phyloP scores from a whole-genome alignment of 2,888 invertebrate species.

The Arge pagana region DNA sequence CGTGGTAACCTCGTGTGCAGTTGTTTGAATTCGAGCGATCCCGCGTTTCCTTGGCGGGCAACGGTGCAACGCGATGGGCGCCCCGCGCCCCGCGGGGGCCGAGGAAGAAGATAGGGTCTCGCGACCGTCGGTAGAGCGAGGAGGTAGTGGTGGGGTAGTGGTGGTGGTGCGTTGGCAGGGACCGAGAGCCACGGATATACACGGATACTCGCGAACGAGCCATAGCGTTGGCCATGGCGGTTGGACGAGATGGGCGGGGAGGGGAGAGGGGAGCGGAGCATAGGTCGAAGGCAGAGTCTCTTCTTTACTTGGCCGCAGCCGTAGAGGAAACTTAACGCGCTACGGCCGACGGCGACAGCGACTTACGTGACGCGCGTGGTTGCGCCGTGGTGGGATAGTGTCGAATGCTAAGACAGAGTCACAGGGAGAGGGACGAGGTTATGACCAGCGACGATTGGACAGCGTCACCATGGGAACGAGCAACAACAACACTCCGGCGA shows the following conservation, averaged over 20 bases:
- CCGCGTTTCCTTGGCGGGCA: slow-evolving; percentile 56
- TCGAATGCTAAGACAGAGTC: background rate
- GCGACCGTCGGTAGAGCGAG: slow-evolving; percentile 14
- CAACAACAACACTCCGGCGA: slow-evolving; percentile 53
- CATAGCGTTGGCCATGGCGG: no score
- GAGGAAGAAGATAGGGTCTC: slow-evolving; percentile 17
- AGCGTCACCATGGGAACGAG: slow-evolving; percentile 54
- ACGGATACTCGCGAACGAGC: no score
- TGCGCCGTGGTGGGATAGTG: slow-evolving; percentile 16
- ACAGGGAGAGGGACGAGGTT: slow-evolving; percentile 39
- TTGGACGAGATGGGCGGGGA: no score
- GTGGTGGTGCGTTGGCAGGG: no score
- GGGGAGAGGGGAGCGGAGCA: slow-evolving; percentile 22
- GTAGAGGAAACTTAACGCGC: slow-evolving; percentile 43
- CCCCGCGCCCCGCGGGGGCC: slow-evolving; percentile 10
- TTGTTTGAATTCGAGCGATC: slow-evolving; percentile 59
- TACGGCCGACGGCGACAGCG: slow-evolving; percentile 28
- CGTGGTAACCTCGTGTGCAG: slow-evolving; percentile 59
- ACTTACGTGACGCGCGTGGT: slow-evolving; percentile 1
- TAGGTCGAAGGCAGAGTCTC: slow-evolving; percentile 34
- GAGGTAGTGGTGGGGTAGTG: no score
- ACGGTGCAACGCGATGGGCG: slow-evolving; percentile 31
- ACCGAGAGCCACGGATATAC: no score
- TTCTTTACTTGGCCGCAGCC: slow-evolving; percentile 49
- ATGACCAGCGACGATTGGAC: slow-evolving; percentile 51